Base-by-base conservation (phyloP, 2,113 vertebrate species). In the Myotis davidii region DNA sequence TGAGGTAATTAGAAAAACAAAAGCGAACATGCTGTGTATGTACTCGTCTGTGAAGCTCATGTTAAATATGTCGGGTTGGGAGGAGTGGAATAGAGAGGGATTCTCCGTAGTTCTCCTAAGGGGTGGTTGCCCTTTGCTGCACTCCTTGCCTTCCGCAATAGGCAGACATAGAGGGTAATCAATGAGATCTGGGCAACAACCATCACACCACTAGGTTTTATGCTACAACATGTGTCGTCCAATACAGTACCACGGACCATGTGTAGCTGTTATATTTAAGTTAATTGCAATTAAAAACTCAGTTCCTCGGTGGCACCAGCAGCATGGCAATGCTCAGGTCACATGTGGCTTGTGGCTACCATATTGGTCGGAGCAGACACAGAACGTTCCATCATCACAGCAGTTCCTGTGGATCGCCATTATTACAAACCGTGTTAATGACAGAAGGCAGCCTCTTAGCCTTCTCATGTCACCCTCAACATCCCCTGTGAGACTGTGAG, bases 231-330 rank as follows among this genome's bases (percentile, higher is more conserved):
- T 1, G 0, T 72, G 27, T 34, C 4, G 1, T 39, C n/a, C 23
- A 32, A n/a, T 23, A 56, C 11, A 32, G 10, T 59, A 73, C 74
- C 56, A 50, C 3, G 37, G 64, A 21, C 52, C 52, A 50, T 34
- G 9, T 17, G 13, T 69, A 84, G 23, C 14, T 69, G 17, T 65
- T 83, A 32, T 45, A 69, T 69, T 91, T 59, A 79, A 39, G 29
- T 74, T 56, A 52, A 93, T 91, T 67, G 21, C 70, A 74, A 79
- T 39, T 67, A 50, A 88, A 85, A 70, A 17, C n/a, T 96, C 18
- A 39, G 25, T 67, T 78, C 10, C 32, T 86, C 9, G 29, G 9
- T 54, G 12, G 7, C 17, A 69, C 25, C 27, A 82, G 18, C 37
- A 39, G 72, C n/a, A 69, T 59, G 91, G 84, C 89, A 52, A 72